A percentile compares a stretch with the other conserved stretches of the same genome.
Evolutionary conservation across 2,888 invertebrate genomes (phyloP).

Genomic region (Epinotia bilunana): DNA sequence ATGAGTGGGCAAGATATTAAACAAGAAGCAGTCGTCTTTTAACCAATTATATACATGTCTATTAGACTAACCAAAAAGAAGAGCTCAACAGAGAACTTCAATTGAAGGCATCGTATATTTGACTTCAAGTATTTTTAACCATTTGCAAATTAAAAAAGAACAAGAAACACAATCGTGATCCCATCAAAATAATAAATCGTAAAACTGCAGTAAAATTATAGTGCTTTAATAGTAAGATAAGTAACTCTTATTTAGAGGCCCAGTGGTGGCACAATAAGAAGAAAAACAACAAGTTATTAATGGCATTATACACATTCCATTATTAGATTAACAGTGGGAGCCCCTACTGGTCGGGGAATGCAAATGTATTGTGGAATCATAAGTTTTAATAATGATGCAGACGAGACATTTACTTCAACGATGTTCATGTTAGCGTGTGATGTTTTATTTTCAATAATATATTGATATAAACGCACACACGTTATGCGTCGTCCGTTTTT

Average conservation of each 20-base stretch:
- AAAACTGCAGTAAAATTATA: conserved; percentile 34
- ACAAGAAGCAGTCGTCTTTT: background rate
- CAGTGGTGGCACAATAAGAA: conserved; percentile 37
- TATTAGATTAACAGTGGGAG: conserved; percentile 79
- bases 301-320: conserved; percentile 79
- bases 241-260: conserved; percentile 42
- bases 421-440: conserved; percentile 19
- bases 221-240: conserved; percentile 42
- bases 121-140: conserved; percentile 3
- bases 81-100: background rate
- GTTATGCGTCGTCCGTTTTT: background rate
- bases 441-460: conserved; percentile 9
- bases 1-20: background rate
- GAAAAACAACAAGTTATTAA: conserved; percentile 64
- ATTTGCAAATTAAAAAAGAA: conserved; percentile 10
- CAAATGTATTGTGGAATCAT: conserved; percentile 58
- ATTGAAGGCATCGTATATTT: background rate
- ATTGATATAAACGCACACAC: conserved; percentile 5
- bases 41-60: background rate
- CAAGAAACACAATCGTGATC: conserved; percentile 23
- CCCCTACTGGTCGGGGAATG: conserved; percentile 74
- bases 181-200: conserved; percentile 34
- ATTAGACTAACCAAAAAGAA: background rate
- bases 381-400: conserved; percentile 44
- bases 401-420: conserved; percentile 37